phyloP scores from a whole-genome alignment of 2,888 invertebrate genomes.

The Xestoiulus laeticollis region DNA sequence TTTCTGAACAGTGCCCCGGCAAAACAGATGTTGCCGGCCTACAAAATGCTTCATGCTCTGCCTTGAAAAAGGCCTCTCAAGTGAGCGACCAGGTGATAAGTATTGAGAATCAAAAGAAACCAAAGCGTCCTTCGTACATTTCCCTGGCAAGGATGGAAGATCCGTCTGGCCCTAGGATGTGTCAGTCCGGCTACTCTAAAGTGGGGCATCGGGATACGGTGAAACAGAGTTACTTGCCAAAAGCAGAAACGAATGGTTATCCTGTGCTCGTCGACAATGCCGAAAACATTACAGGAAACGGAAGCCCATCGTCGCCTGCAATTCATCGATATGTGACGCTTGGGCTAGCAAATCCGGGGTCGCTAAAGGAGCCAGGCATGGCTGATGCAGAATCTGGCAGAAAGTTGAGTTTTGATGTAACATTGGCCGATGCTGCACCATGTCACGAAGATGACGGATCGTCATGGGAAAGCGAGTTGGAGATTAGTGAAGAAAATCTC shows the following conservation, averaged over 20 bases:
- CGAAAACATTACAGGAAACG: neutral
- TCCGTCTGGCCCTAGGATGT: neutral
- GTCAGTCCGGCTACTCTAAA: neutral
- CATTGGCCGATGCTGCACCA: neutral
- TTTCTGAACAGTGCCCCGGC: neutral
- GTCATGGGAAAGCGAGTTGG: neutral
- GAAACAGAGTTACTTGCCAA: neutral
- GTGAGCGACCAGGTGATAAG: neutral
- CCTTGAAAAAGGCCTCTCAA: neutral
- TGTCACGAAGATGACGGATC: neutral
- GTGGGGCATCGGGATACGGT: neutral
- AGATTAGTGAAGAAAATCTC: neutral
- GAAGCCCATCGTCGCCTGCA: neutral
- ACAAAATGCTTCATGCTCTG: neutral
- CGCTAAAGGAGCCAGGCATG: neutral
- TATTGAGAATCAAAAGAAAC: neutral
- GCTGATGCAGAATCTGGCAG: neutral
- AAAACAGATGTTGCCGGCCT: neutral
- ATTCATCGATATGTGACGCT: neutral
- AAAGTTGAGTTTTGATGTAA: neutral
- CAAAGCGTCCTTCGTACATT: constrained; percentile 28
- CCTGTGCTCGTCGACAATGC: neutral
- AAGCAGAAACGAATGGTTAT: neutral
- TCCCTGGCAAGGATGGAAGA: neutral
- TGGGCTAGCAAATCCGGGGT: neutral